Conservation (phyloP, 2,113 vertebrate genomes). For the Pelmatolapia mariae region DNA sequence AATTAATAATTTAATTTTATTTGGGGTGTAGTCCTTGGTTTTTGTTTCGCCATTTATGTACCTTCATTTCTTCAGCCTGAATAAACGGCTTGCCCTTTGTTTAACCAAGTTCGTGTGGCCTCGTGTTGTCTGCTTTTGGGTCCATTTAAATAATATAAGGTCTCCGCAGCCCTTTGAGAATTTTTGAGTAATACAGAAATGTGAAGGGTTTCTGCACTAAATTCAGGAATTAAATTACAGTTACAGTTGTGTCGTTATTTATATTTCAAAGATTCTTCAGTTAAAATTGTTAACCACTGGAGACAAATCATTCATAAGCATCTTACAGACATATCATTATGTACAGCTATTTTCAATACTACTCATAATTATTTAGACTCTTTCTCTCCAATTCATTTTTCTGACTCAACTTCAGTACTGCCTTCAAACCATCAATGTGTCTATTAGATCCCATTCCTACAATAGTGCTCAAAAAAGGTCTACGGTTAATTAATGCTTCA, state of each 20-base stretch:
- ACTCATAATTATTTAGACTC: not conserved
- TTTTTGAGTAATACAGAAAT: not conserved
- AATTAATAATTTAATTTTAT: not conserved
- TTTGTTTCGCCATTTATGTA: not conserved
- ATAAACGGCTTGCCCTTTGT: accelerated
- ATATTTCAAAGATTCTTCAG: not conserved
- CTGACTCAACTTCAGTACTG: accelerated
- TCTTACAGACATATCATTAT: not conserved
- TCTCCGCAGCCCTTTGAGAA: accelerated
- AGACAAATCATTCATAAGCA: not conserved
- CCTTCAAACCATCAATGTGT: not conserved
- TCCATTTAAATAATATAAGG: not conserved
- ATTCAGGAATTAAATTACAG: not conserved
- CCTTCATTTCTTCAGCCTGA: not conserved
- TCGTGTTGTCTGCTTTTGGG: not conserved
- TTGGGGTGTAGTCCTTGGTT: not conserved
- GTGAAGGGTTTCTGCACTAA: not conserved
- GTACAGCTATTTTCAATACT: not conserved
- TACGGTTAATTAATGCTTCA: accelerated
- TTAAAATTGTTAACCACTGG: not conserved
- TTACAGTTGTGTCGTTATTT: not conserved
- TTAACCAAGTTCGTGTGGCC: not conserved
- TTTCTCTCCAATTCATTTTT: not conserved
- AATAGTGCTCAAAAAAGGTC: not conserved
- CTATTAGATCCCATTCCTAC: not conserved